A percentile compares a stretch with the other conserved stretches of the same genome.
Conservation (phyloP, 2,797 vertebrate species). For the Lepus townsendii region DNA sequence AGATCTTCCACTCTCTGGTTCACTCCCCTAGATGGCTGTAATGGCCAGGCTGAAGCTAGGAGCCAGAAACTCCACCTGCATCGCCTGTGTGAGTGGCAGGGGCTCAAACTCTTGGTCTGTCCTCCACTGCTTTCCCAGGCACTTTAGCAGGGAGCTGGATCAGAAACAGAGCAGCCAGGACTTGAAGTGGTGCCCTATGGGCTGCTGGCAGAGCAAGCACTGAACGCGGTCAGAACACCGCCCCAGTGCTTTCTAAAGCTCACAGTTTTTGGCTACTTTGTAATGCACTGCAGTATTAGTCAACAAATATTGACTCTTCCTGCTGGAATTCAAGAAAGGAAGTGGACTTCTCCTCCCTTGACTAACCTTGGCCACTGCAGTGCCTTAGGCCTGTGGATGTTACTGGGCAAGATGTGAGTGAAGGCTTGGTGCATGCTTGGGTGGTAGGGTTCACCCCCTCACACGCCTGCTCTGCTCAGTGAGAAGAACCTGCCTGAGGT, state of each 20-base stretch:
- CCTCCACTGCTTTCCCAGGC: no score
- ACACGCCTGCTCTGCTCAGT: neutral
- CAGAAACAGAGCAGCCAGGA: no score
- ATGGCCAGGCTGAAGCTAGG: no score
- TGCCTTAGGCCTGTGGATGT: neutral
- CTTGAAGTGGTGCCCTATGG: no score
- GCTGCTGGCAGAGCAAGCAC: no score
- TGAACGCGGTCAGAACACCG: no score
- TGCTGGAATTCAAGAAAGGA: neutral
- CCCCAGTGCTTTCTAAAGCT: constrained; percentile 15
- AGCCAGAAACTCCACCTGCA: no score
- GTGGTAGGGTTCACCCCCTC: neutral
- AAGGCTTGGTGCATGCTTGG: neutral
- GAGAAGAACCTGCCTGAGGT: neutral
- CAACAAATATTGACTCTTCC: neutral
- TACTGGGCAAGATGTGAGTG: neutral
- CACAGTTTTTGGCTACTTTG: neutral
- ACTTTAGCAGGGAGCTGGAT: no score
- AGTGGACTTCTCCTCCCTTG: neutral
- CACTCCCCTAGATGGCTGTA: no score
- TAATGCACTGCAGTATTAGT: neutral
- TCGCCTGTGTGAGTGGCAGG: no score
- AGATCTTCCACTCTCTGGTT: no score
- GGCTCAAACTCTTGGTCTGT: no score
- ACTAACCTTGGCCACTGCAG: neutral